These are phyloP conservation scores for Stichopus horrens DNA, from an alignment of 53 echinoderm and acorn worm species.

Conservation along the genomic window DNA sequence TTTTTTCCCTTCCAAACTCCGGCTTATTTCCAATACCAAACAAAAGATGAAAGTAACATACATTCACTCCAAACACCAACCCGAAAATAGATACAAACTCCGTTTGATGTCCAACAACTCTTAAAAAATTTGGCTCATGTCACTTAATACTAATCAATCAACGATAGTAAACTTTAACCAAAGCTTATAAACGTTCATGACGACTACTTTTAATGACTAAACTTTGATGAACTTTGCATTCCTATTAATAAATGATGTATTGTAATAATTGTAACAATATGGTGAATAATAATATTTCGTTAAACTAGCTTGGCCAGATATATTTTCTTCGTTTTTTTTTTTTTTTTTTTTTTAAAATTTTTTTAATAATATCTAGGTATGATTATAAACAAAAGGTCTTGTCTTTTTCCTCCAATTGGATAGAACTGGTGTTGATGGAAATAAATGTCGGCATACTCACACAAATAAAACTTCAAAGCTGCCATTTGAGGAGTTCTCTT, in stretches of 20 bases:
- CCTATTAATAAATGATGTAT: neutral
- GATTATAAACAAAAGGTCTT: neutral
- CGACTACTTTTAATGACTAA: slow-evolving; percentile 4
- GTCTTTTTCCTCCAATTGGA: neutral
- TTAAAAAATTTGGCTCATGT: slow-evolving; percentile 2
- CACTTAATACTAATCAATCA: neutral
- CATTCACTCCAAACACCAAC: slow-evolving; percentile 42
- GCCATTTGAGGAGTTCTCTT: too few relatives aligned
- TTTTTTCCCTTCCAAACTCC: neutral
- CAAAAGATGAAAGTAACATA: neutral
- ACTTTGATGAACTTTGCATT: too few relatives aligned
- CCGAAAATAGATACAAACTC: slow-evolving; percentile 31
- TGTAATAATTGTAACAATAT: neutral
- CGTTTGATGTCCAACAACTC: slow-evolving; percentile 18
- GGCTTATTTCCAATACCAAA: neutral
- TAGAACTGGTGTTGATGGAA: neutral
- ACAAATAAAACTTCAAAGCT: neutral
- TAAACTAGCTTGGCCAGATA: slow-evolving; percentile 6
- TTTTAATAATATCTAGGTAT: neutral
- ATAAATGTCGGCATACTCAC: neutral
- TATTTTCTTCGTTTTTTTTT: neutral
- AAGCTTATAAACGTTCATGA: slow-evolving; percentile 9
- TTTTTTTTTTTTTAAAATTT: neutral
- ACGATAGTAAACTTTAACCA: slow-evolving; percentile 27
- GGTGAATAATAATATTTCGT: neutral